Base-by-base conservation (phyloP, 2,888 invertebrate genomes). In the Spicauda simplicius region DNA sequence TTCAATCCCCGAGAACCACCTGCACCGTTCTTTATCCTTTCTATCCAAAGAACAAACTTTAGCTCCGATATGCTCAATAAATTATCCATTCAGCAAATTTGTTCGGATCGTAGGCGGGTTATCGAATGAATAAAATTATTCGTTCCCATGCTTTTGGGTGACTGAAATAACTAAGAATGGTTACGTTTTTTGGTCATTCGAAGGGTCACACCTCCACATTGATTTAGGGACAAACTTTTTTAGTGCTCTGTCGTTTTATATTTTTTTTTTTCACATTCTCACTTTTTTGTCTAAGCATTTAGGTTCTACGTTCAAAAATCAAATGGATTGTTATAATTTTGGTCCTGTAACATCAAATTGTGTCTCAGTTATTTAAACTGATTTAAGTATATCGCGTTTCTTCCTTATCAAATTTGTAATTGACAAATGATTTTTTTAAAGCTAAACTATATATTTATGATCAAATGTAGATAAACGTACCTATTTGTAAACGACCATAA, bases 31-130 rank as follows among this genome's bases (percentile, higher is more conserved):
- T 25, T 59, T 70, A 75, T 64, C 74, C 79, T 76, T 76, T 33
- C 73, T 72, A 73, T 69, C 68, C 63, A n/a, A 70, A 76, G 72
- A 77, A 79, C 76, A 78, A 77, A 77, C 75, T 70, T 76, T 75
- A 80, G 77, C 77, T 74, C 74, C 70, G 83, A 83, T 85, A 81
- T 72, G 70, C 73, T 71, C 84, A 80, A 92, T 91, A 91, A 91
- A 91, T 91, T 90, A 82, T 83, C 83, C 78, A 85, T 91, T 89
- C 83, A 88, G 75, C 76, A 70, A 89, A 92, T 92, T 90, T 91
- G 92, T 90, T 83, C 74, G 77, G 76, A 75, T 77, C 71, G 90
- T 90, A 89, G 92, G 92, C 92, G 92, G 92, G 91, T 88, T 83
- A 73, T 76, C 70, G 70, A 76, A 79, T 80, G 75, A 79, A 77